A percentile compares a stretch with the other conserved stretches of the same genome.
These are phyloP conservation scores for Pentamera pediparva DNA, from an alignment of 53 echinoderm and acorn worm genomes.

Conservation along the genomic window DNA sequence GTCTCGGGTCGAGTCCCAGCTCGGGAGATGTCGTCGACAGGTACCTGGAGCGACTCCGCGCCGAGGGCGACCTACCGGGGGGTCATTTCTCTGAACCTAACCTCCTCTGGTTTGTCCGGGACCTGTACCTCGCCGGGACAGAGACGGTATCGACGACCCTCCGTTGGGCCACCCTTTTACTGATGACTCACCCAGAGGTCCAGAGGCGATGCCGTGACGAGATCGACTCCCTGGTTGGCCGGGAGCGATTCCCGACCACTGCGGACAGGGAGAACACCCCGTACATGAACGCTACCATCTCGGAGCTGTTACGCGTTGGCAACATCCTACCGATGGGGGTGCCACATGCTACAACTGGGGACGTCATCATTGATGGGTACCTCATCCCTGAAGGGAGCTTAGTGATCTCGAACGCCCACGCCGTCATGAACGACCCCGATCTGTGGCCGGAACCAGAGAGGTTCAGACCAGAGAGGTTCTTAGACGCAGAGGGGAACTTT, in stretches of 20 bases:
- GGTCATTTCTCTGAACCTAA: background rate
- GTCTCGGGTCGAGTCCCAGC: too few relatives aligned
- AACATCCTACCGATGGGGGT: background rate
- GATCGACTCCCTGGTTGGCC: background rate
- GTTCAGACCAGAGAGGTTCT: background rate
- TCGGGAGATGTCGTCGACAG: background rate
- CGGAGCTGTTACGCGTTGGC: background rate
- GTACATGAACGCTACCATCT: constrained; percentile 5
- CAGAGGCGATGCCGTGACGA: background rate
- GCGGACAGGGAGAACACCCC: background rate
- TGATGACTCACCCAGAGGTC: background rate
- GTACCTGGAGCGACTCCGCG: background rate
- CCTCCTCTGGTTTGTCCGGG: background rate
- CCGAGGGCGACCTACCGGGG: background rate
- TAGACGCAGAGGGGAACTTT: background rate
- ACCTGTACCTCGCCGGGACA: constrained; percentile 8
- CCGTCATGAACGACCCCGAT: background rate
- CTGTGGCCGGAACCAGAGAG: background rate
- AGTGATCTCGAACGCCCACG: background rate
- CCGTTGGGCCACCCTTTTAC: background rate
- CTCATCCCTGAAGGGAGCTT: constrained; percentile 9
- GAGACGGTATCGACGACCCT: background rate
- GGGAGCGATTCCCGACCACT: background rate
- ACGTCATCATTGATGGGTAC: constrained; percentile 1
- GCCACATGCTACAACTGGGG: background rate